phyloP scores from a whole-genome alignment of 1,140 invertebrate species.

The Oscheius sp. region DNA sequence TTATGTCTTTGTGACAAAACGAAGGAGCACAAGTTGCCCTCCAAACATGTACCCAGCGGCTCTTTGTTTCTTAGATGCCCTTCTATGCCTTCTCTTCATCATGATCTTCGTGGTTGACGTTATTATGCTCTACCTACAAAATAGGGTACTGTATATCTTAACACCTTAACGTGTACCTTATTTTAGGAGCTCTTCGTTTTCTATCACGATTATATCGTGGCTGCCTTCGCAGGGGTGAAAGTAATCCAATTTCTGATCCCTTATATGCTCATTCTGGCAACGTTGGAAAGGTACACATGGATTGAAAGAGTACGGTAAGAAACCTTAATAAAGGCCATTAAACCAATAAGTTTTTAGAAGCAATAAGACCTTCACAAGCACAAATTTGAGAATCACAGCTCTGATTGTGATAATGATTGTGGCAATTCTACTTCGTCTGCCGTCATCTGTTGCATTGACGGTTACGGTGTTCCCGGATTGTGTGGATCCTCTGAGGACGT shows the following conservation, averaged over 20 bases:
- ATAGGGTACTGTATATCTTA: no score
- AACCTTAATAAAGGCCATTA: no score
- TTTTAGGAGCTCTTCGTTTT: conserved; percentile 22
- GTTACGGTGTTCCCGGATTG: no score
- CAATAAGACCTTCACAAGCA: no score
- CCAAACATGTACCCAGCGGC: conserved; percentile 32
- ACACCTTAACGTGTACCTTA: no score
- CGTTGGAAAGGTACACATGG: conserved; percentile 21
- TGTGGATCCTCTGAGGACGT: conserved; percentile 25
- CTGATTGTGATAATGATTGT: no score
- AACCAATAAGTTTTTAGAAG: no score
- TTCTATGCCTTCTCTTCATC: conserved; percentile 32
- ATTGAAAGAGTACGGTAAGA: conserved; percentile 9
- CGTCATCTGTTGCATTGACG: no score
- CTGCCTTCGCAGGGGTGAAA: conserved; percentile 13
- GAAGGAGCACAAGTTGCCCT: conserved; percentile 16
- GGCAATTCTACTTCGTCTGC: no score
- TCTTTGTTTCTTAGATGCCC: conserved; percentile 18
- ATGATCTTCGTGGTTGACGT: conserved; percentile 36
- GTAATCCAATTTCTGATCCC: conserved; percentile 16
- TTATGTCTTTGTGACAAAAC: conserved; percentile 19
- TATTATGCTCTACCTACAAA: conserved; percentile 26
- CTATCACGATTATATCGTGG: conserved; percentile 20
- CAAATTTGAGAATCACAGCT: no score
- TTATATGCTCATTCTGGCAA: conserved; percentile 24